Percentiles rank a stretch among this genome's conserved stretches.
Conservation (phyloP, 2,797 vertebrate genomes). For the Hybognathus amarus region DNA sequence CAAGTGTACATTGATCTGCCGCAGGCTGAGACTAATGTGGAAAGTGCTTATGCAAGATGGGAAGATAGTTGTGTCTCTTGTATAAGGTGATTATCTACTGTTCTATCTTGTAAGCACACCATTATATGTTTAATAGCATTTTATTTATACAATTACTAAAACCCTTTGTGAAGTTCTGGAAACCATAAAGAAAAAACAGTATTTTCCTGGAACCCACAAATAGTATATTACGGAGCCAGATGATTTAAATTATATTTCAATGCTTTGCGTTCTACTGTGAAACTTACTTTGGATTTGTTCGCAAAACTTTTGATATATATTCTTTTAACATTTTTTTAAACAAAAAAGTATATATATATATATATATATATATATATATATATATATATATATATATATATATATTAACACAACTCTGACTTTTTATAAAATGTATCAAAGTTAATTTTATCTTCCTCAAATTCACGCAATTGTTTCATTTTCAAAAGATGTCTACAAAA, state of each 20-base stretch:
- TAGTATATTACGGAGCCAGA: not conserved
- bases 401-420: too few relatives aligned
- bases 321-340: too few relatives aligned
- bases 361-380: too few relatives aligned
- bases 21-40: not conserved
- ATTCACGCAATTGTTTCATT: too few relatives aligned
- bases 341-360: too few relatives aligned
- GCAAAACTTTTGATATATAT: too few relatives aligned
- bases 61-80: constrained; percentile 14
- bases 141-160: not conserved
- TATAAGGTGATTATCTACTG: not conserved
- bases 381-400: too few relatives aligned
- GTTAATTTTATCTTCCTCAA: too few relatives aligned
- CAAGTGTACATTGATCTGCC: constrained; percentile 1
- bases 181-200: not conserved
- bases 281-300: too few relatives aligned
- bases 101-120: not conserved
- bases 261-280: not conserved
- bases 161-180: not conserved
- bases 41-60: not conserved
- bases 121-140: not conserved
- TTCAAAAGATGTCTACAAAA: too few relatives aligned
- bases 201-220: not conserved
- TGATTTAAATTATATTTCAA: too few relatives aligned
- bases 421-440: too few relatives aligned